Evolutionary conservation across 1,140 invertebrate species (phyloP), one percentile per base, ranked within the genome.

Genomic region (Aphis craccivora): DNA sequence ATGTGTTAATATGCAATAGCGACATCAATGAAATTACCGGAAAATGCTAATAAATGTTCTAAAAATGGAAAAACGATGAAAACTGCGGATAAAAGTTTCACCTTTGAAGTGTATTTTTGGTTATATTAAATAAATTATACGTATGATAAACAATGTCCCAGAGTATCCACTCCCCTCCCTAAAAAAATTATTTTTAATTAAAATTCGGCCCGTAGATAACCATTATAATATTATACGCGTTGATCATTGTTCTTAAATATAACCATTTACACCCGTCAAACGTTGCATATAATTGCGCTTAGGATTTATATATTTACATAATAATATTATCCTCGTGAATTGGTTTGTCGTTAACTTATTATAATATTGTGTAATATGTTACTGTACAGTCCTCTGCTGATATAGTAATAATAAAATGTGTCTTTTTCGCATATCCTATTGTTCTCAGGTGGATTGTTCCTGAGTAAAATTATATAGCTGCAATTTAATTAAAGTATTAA

Each of bases 241-340:
- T 67, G 60, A 67, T 76, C 60, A 76, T 76, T 76, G 30, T 35
- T n/a, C n/a, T 76, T 84, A 43, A 18, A 51, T 18, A 18, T 43
- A 11, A 84, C 22, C 9, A 84, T 84, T 83, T 30, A 40, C 8
- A 84, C 22, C 0, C 83, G 23, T 43, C 37, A 9, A 37, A 23
- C 37, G 20, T 83, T 18, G 20, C 37, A 40, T 40, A 40, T 37
- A 25, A 9, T 20, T 8, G 81, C 40, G 22, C 37, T 83, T 83
- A 9, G 18, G 22, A 83, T 76, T 1, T 76, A 18, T n/a, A 20
- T 76, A 76, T 76, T 76, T 76, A 18, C 60, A 76, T 20, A 76
- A 76, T 76, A 67, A n/a, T 67, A 76, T n/a, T n/a, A 76, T 76
- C 60, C 60, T 76, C n/a, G 30, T 76, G n/a, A 76, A 76, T 76